phyloP scores from a whole-genome alignment of 2,113 vertebrate genomes.

The Eulemur macaco region DNA sequence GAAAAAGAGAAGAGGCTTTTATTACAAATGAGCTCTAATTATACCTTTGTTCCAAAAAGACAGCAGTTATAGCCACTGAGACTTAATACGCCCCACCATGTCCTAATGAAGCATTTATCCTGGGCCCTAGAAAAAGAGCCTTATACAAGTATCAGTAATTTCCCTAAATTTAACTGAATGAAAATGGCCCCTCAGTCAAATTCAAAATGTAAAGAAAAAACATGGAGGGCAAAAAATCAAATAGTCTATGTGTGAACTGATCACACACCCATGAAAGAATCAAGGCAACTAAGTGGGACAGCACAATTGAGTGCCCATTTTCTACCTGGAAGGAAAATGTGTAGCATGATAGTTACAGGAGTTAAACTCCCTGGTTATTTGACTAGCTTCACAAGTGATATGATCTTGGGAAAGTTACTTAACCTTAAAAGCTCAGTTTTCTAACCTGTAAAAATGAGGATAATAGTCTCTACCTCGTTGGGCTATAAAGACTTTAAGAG shows the following conservation, averaged over 20 bases:
- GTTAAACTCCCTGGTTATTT: neutral
- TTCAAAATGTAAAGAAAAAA: slow-evolving; percentile 71
- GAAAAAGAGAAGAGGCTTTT: slow-evolving; percentile 93
- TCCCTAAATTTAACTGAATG: slow-evolving; percentile 83
- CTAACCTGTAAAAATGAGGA: neutral
- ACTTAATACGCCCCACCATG: slow-evolving; percentile 85
- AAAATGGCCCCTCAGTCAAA: slow-evolving; percentile 78
- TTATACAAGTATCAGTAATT: slow-evolving; percentile 86
- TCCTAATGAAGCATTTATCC: slow-evolving; percentile 87
- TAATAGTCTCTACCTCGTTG: neutral
- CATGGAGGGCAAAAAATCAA: slow-evolving; percentile 39
- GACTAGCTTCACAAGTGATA: neutral
- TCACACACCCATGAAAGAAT: slow-evolving; percentile 9
- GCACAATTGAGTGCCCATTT: neutral
- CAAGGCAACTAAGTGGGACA: slow-evolving; percentile 6
- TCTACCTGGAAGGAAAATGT: neutral
- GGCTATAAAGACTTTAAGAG: neutral
- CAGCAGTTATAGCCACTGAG: slow-evolving; percentile 87
- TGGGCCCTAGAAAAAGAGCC: slow-evolving; percentile 78
- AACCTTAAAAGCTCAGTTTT: slow-evolving; percentile 1
- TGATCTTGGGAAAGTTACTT: neutral
- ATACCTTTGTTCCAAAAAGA: slow-evolving; percentile 93
- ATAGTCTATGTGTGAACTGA: slow-evolving; percentile 30
- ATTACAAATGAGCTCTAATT: slow-evolving; percentile 98
- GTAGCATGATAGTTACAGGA: neutral